phyloP scores from a whole-genome alignment of 2,797 vertebrate genomes.

The Pseudochirops corinnae region DNA sequence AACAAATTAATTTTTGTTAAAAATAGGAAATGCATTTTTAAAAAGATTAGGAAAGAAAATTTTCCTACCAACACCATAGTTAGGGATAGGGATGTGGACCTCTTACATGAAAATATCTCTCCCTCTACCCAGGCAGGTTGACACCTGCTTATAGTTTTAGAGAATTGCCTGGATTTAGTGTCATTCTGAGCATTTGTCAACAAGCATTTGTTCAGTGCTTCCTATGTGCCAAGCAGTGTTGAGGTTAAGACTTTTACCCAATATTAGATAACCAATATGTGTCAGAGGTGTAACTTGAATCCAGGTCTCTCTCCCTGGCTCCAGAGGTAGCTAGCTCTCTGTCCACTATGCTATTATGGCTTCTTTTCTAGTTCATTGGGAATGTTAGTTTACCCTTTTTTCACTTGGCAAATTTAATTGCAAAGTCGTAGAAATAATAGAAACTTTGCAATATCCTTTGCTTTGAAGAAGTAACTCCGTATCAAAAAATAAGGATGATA shows the following conservation, averaged over 20 bases:
- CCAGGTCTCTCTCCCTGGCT: not conserved
- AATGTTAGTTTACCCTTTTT: not conserved
- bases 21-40: not conserved
- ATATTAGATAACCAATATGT: not conserved
- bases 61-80: not conserved
- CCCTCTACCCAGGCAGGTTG: not conserved
- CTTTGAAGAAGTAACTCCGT: slow-evolving; percentile 11
- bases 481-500: slow-evolving; percentile 18
- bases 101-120: not conserved
- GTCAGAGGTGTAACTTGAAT: not conserved
- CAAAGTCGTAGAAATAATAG: slow-evolving; percentile 28
- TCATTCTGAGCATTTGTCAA: not conserved
- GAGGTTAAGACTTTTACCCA: not conserved
- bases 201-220: not conserved
- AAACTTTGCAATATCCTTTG: slow-evolving; percentile 30
- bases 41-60: slow-evolving; percentile 43
- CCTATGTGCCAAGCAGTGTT: not conserved
- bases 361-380: not conserved
- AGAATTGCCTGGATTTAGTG: not conserved
- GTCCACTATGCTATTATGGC: not conserved
- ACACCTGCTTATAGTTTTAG: not conserved
- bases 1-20: slow-evolving; percentile 37
- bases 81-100: not conserved
- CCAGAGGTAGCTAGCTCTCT: not conserved
- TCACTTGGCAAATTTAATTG: slow-evolving; percentile 25